Evolutionary conservation across 2,797 vertebrate genomes (phyloP), one percentile per base, ranked within the genome.

Genomic region (Epinephelus awoara): DNA sequence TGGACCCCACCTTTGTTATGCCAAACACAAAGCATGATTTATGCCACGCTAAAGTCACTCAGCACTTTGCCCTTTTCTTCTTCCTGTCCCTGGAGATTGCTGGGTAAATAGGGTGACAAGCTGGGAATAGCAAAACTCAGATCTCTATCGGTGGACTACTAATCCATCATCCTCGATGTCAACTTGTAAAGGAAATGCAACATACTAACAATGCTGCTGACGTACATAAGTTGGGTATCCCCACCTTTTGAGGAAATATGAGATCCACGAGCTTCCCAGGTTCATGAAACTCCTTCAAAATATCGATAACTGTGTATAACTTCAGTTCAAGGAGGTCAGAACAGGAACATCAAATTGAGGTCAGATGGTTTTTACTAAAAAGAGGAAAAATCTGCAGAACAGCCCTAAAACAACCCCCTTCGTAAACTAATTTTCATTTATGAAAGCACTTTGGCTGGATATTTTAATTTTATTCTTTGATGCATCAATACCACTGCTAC

Each of bases 21-120:
- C 70, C 77, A 90, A 90, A 89, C 85, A 87, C 77, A 84, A 84
- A 84, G 56, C 73, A 55, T 88, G 83, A 92, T 92, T 88, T 90
- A 90, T 91, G 72, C 73, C 84, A 82, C 62, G 56, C 42, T 85
- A 75, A 82, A 91, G 79, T 87, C 84, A 87, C 58, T 75, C 55
- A 77, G 72, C 66, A 79, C 76, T 89, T 85, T 88, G 77, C 67
- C 83, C 89, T 88, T 89, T 90, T 87, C 55, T 72, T 76, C 73
- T 63, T 88, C 76, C 70, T 75, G 65, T 80, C 75, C 72, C 67
- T 0, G 5, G 72, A 79, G 82, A 89, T 73, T 76, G 66, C 56
- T 42, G 61, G 23, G 76, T 79, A 83, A 87, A 88, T 63, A 86
- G 56, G 52, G 49, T 73, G 86, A 77, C 72, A 73, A 27, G 23